These are phyloP conservation scores for Caenorhabditis tropicalis DNA, from an alignment of 1,140 invertebrate genomes.

Conservation along the genomic window DNA sequence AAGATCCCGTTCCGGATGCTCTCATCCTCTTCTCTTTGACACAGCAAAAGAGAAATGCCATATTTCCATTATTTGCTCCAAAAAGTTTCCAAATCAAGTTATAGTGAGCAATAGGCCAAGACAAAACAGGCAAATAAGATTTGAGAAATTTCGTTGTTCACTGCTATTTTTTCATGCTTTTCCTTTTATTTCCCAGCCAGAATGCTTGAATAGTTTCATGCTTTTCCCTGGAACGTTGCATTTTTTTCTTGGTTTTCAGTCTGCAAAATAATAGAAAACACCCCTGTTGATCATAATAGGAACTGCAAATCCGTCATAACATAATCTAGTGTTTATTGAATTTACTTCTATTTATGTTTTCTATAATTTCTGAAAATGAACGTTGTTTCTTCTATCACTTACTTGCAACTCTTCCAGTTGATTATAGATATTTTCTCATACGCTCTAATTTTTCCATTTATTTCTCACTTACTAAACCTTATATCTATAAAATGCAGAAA, in stretches of 20 bases:
- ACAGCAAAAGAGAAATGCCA: not conserved
- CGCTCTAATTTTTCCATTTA: not conserved
- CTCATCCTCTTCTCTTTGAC: constrained; percentile 20
- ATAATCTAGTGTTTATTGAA: not conserved
- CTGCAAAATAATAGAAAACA: too few species aligned
- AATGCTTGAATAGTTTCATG: not conserved
- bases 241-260: not conserved
- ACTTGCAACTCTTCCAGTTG: too few species aligned
- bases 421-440: too few species aligned
- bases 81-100: constrained; percentile 29
- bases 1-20: constrained; percentile 33
- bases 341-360: not conserved
- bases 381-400: too few species aligned
- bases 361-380: too few species aligned
- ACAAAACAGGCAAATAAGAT: constrained; percentile 25
- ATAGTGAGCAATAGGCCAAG: constrained; percentile 28
- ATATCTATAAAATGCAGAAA: not conserved
- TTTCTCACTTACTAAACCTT: not conserved
- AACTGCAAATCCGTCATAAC: too few species aligned
- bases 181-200: not conserved
- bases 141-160: not conserved
- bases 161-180: not conserved
- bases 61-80: not conserved
- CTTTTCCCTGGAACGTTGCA: not conserved
- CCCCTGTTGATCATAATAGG: too few species aligned